Conservation (phyloP, 2,113 vertebrate genomes). For the Charina bottae region DNA sequence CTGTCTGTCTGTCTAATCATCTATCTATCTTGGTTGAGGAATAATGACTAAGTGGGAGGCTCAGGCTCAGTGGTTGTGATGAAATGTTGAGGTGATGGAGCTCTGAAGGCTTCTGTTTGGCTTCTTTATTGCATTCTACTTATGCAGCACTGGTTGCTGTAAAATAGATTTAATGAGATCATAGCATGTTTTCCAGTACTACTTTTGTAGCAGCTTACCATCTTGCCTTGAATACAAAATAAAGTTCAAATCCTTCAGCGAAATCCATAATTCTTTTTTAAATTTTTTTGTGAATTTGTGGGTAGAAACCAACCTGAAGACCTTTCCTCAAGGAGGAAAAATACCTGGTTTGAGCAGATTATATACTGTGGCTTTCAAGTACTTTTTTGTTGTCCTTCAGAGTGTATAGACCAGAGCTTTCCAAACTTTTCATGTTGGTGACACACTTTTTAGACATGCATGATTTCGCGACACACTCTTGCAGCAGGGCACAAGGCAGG, state of each 20-base stretch:
- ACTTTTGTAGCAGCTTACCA: neutral
- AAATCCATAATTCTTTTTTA: neutral
- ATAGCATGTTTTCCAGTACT: neutral
- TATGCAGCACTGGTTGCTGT: neutral
- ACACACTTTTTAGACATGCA: too few species aligned
- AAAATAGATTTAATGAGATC: neutral
- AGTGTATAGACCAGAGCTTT: too few species aligned
- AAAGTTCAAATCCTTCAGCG: neutral
- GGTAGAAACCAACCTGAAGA: neutral
- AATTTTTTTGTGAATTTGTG: slow-evolving; percentile 10
- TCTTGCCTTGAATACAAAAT: neutral
- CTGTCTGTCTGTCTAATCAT: too few species aligned
- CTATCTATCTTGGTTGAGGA: neutral
- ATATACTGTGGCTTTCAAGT: slow-evolving; percentile 1
- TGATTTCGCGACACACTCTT: too few species aligned
- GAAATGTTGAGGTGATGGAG: neutral
- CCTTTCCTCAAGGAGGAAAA: slow-evolving; percentile 11
- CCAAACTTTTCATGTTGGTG: too few species aligned
- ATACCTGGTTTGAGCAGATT: neutral
- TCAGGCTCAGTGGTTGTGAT: neutral
- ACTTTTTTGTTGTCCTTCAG: neutral
- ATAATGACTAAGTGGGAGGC: neutral
- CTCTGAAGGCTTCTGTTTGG: neutral
- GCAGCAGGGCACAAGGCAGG: too few species aligned
- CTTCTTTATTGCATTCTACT: neutral